Evolutionary conservation across 2,113 vertebrate species (phyloP).

Genomic region (Terrapene triunguis): DNA sequence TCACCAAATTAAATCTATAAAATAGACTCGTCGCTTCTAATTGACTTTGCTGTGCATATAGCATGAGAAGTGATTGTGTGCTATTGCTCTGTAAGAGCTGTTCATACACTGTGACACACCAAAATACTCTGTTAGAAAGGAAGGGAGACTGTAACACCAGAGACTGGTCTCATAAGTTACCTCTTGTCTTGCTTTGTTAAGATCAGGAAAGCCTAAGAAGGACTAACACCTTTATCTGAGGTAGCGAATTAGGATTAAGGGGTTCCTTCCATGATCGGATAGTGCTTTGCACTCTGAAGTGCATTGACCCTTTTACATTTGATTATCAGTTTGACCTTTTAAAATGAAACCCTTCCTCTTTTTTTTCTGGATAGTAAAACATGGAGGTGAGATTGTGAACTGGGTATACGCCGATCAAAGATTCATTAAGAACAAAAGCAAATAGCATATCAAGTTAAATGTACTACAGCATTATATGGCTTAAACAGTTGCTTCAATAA

Average conservation of each 20-base stretch:
- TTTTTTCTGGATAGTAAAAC: conserved; percentile 54
- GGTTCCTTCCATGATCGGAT: conserved; percentile 60
- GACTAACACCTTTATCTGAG: conserved; percentile 46
- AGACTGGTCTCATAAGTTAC: conserved; percentile 45
- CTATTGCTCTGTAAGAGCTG: conserved; percentile 17
- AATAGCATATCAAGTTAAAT: conserved; percentile 57
- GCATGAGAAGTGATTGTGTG: not conserved
- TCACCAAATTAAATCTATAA: conserved; percentile 58
- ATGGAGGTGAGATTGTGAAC: conserved; percentile 16
- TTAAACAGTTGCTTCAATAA: conserved; percentile 63
- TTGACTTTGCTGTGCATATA: conserved; percentile 41
- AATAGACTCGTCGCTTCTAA: conserved; percentile 54
- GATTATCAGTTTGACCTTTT: conserved; percentile 72
- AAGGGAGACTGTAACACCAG: conserved; percentile 13
- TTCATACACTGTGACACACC: conserved; percentile 53
- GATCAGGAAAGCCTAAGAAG: conserved; percentile 69
- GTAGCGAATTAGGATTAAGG: conserved; percentile 74
- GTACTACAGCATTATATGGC: conserved; percentile 26
- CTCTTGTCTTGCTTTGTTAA: conserved; percentile 74
- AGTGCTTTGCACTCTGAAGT: conserved; percentile 57
- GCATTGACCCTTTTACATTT: conserved; percentile 73
- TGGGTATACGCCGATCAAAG: conserved; percentile 72
- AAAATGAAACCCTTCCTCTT: conserved; percentile 51
- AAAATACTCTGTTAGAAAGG: conserved; percentile 55
- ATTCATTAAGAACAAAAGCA: conserved; percentile 58